Evolutionary conservation across 2,113 vertebrate species (phyloP).

Genomic region (Marcusenius ussheri): DNA sequence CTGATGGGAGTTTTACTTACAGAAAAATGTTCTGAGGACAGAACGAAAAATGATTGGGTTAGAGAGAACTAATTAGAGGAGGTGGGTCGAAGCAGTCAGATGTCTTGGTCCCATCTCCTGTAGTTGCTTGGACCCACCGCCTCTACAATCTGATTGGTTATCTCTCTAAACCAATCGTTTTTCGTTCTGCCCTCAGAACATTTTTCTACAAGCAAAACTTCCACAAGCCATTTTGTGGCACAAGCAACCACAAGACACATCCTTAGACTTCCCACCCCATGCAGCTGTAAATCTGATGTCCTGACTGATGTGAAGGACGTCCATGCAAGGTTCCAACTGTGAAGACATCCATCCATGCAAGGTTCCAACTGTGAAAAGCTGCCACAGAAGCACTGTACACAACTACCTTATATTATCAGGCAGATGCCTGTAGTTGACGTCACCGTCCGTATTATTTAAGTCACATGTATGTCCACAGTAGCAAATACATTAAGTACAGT

Average conservation of each 20-base stretch:
- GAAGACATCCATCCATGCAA: neutral
- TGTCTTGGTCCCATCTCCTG: neutral
- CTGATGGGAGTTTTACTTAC: no score
- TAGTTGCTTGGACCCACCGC: neutral
- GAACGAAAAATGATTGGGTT: no score
- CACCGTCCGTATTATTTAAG: neutral
- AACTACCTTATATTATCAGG: neutral
- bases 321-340: neutral
- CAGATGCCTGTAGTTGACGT: neutral
- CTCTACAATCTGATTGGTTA: neutral
- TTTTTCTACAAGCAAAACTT: no score
- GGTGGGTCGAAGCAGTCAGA: neutral
- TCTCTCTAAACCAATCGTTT: neutral
- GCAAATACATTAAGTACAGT: neutral
- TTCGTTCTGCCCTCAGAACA: neutral
- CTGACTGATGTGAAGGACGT: neutral
- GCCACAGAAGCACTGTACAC: neutral
- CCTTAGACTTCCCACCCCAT: neutral
- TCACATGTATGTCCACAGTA: neutral
- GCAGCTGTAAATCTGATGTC: neutral
- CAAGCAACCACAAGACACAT: neutral
- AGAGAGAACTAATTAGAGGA: no score
- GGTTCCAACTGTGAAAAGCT: neutral
- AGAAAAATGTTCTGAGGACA: no score
- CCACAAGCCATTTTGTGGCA: neutral